Conservation (phyloP, 2,113 vertebrate species). For the Sinocyclocheilus anophthalmus region DNA sequence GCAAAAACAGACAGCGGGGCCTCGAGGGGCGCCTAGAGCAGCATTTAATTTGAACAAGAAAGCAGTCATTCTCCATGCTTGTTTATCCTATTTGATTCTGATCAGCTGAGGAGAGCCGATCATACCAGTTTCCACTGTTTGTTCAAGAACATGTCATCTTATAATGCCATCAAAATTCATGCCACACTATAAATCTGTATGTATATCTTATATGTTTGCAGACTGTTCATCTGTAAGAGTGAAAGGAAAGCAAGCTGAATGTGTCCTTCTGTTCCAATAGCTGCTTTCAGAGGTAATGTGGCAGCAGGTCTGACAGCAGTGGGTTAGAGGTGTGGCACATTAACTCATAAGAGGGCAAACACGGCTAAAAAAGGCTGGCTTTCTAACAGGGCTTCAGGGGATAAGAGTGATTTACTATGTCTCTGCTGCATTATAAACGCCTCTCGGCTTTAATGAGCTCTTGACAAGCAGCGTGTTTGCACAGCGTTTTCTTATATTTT, state of each 20-base stretch:
- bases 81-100: conserved; percentile 62
- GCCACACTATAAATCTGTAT: not conserved
- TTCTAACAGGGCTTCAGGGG: conserved; percentile 61
- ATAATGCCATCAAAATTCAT: not conserved
- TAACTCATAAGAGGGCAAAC: conserved; percentile 46
- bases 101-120: conserved; percentile 55
- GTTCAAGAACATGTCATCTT: not conserved
- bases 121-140: conserved; percentile 57
- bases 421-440: conserved; percentile 71
- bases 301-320: conserved; percentile 47
- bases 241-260: conserved; percentile 35
- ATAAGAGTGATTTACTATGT: conserved; percentile 73
- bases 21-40: conserved; percentile 60
- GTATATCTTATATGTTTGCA: not conserved
- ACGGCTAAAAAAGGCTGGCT: conserved; percentile 54
- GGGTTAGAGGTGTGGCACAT: conserved; percentile 50
- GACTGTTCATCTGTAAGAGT: not conserved
- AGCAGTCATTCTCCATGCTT: conserved; percentile 67
- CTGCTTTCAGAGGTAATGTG: conserved; percentile 32
- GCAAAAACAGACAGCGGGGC: conserved; percentile 67
- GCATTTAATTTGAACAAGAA: conserved; percentile 68
- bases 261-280: conserved; percentile 45
- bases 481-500: conserved; percentile 71
- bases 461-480: conserved; percentile 71
- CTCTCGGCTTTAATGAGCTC: conserved; percentile 71